Conservation (phyloP, 2,113 vertebrate species). For the Pangasianodon gigas region DNA sequence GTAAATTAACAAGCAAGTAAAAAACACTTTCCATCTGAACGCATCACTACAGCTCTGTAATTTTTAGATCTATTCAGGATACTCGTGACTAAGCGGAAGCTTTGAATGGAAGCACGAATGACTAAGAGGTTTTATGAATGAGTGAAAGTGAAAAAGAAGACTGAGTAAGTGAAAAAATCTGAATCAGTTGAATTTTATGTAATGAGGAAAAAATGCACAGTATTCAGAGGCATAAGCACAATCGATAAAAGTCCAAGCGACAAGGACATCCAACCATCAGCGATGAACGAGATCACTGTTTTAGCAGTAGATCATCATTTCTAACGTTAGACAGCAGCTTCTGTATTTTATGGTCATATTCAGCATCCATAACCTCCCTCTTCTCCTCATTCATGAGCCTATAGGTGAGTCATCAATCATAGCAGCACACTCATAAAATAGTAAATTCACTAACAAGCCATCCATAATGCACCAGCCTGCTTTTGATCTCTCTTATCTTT, state of each 20-base stretch:
- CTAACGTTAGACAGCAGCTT: constrained; percentile 1
- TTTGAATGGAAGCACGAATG: neutral
- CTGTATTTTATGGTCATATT: neutral
- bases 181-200: neutral
- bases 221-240: neutral
- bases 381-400: neutral
- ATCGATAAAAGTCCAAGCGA: neutral
- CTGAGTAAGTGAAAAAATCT: neutral
- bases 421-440: neutral
- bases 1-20: neutral
- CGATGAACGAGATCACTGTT: neutral
- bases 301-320: neutral
- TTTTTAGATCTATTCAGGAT: neutral
- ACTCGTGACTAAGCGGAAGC: neutral
- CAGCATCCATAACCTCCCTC: neutral
- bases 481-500: constrained; percentile 40
- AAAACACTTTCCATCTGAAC: neutral
- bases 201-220: neutral
- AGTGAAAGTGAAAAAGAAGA: neutral
- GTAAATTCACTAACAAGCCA: constrained; percentile 34
- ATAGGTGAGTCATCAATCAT: constrained; percentile 12
- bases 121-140: neutral
- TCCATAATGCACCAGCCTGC: constrained; percentile 13
- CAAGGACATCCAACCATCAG: neutral
- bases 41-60: neutral